Evolutionary conservation across 2,797 vertebrate genomes (phyloP), one percentile per base, ranked within the genome.

Genomic region (Pangasius mekongensis): DNA sequence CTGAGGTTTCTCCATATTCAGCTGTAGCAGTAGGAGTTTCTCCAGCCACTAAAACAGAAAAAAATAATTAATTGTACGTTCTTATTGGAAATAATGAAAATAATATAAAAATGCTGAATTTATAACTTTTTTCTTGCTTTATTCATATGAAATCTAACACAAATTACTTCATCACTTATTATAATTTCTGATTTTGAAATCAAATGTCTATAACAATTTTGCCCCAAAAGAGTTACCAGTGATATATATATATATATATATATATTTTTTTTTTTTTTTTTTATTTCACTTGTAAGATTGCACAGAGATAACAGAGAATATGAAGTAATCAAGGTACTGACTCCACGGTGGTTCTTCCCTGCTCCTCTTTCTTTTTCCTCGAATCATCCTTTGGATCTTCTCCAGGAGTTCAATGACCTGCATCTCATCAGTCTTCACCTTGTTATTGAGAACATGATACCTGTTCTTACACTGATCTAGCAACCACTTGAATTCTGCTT

Each of bases 361-460:
- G 82, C 83, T 88, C 3, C 7, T 43, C 22, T 85, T 88, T 60
- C 87, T 85, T 81, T 85, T 85, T 13, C 27, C 7, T 33, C n/a
- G 10, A 49, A 60, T 85, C 83, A 88, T 85, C 73, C 36, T 69
- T 71, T 69, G 62, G 36, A 88, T 71, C 54, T 85, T 85, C 74
- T 85, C 49, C 49, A 88, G 64, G 9, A 88, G 84, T 80, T 88
- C 84, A 62, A 74, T 82, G 54, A 86, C 54, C 77, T 88, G 87
- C 64, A 86, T 73, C 27, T 88, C 87, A 80, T 85, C 77, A 16
- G 52, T 73, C 76, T 58, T 88, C 27, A 86, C n/a, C 54, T 88
- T 88, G 64, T 88, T 88, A 77, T 86, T 88, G 54, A 88, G 87
- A 71, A 86, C 84, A 52, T 88, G 87, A 88, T 87, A 67, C 60